Percentiles rank a stretch among this genome's conserved stretches.
Evolutionary conservation across 2,797 vertebrate genomes (phyloP).

Genomic region (Chanos chanos): DNA sequence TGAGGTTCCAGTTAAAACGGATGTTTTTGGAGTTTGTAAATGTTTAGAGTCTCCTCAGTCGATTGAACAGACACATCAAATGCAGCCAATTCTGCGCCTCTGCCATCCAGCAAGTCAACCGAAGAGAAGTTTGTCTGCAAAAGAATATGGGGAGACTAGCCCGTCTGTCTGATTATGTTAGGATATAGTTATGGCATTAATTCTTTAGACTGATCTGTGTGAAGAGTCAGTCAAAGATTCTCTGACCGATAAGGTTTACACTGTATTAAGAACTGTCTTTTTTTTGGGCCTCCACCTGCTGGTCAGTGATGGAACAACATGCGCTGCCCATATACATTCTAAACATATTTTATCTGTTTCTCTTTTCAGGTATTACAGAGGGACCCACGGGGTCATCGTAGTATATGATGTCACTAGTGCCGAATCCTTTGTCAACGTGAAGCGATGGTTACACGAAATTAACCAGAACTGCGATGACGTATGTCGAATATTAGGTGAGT

Average conservation of each 20-base stretch:
- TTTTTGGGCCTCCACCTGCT: too few species aligned
- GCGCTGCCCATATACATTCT: not conserved
- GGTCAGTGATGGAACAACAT: too few species aligned
- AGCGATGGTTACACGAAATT: conserved; percentile 99
- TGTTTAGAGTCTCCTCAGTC: too few species aligned
- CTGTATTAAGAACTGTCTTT: too few species aligned
- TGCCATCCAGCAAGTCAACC: conserved; percentile 22
- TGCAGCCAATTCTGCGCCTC: too few species aligned
- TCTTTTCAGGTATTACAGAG: conserved; percentile 88
- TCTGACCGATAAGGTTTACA: too few species aligned
- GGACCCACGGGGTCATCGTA: conserved; percentile 97
- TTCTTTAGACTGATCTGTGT: too few species aligned
- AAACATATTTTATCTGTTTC: not conserved
- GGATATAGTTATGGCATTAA: too few species aligned
- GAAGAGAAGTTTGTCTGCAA: conserved; percentile 57
- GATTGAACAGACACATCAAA: too few species aligned
- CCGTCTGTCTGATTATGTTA: not conserved
- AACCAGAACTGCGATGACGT: conserved; percentile 99
- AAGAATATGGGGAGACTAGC: conserved; percentile 19
- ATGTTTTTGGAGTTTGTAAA: too few species aligned
- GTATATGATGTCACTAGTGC: conserved; percentile 98
- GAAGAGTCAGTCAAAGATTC: too few species aligned
- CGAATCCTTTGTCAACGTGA: conserved; percentile 98
- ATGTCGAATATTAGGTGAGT: conserved; percentile 95
- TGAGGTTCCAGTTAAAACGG: too few species aligned